phyloP scores from a whole-genome alignment of 2,797 vertebrate genomes.

The Onychomys arenicola region DNA sequence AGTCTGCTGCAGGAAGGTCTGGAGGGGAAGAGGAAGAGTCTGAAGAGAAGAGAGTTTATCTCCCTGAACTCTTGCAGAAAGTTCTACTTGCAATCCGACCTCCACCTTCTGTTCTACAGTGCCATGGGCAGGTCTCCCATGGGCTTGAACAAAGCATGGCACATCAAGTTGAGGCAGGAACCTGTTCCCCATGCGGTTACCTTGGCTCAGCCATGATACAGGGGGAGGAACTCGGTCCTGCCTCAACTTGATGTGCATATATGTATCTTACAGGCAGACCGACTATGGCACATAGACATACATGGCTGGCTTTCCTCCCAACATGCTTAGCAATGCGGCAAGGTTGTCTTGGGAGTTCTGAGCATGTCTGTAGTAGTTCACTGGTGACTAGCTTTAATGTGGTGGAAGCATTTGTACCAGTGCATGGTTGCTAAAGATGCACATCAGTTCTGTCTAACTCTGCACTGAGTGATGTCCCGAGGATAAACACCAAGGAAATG shows the following conservation, averaged over 20 bases:
- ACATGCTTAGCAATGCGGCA: neutral
- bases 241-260: no score
- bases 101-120: neutral
- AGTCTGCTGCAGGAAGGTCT: constrained; percentile 9
- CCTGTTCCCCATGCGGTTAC: no score
- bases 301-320: neutral
- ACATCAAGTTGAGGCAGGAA: no score
- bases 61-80: neutral
- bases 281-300: neutral
- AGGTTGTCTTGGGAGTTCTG: neutral
- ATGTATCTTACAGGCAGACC: neutral
- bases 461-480: neutral
- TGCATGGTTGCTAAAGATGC: rapidly evolving
- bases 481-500: neutral
- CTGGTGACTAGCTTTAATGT: neutral
- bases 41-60: neutral
- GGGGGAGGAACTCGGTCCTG: no score
- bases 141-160: no score
- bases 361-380: neutral
- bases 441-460: neutral
- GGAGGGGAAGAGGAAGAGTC: neutral
- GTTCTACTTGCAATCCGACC: neutral
- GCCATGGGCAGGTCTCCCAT: neutral
- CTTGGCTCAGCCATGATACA: no score
- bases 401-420: neutral